These are phyloP conservation scores for Pseudocheirus occidentalis DNA, from an alignment of 2,797 vertebrate genomes.

Conservation along the genomic window DNA sequence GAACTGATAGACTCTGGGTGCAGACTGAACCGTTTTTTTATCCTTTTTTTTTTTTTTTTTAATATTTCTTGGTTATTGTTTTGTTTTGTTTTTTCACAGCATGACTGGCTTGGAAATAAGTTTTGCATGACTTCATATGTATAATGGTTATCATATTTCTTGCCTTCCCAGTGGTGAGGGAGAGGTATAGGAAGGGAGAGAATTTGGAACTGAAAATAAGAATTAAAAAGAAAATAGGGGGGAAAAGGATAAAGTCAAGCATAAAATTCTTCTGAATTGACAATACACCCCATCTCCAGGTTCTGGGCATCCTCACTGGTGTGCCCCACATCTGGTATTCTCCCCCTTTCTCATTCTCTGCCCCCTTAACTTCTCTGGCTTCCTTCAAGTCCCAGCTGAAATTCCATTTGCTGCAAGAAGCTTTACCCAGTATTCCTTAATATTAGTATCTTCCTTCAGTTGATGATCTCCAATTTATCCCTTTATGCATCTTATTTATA, in stretches of 20 bases:
- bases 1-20: not conserved
- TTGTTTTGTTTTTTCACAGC: not conserved
- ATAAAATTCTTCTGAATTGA: not conserved
- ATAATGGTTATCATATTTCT: not conserved
- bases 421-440: not conserved
- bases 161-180: not conserved
- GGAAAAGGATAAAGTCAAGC: not conserved
- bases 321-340: not conserved
- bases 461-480: not conserved
- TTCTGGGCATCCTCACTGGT: not conserved
- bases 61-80: not conserved
- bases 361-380: not conserved
- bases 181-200: not conserved
- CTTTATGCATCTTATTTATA: not conserved
- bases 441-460: not conserved
- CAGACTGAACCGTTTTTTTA: not conserved
- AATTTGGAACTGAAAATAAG: not conserved
- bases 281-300: not conserved
- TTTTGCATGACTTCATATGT: not conserved
- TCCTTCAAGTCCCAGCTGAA: not conserved
- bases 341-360: not conserved
- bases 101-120: not conserved
- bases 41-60: not conserved
- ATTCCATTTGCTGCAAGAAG: not conserved
- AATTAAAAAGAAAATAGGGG: not conserved